Percentiles rank a stretch among this genome's conserved stretches.
Evolutionary conservation across 2,888 invertebrate genomes (phyloP).

Genomic region (Tipula confusa): DNA sequence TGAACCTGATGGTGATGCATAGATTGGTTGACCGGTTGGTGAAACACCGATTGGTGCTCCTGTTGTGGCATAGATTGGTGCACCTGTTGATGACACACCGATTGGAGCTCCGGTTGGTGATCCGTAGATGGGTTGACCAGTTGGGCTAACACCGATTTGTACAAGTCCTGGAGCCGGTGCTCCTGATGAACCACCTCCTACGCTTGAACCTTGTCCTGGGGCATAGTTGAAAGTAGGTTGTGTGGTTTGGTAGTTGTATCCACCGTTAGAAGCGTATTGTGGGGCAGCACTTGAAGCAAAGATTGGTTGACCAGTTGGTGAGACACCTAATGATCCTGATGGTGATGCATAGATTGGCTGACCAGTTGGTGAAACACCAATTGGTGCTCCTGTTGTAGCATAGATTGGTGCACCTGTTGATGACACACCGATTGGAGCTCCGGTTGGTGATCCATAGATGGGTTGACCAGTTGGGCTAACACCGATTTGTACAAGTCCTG

Average conservation of each 20-base stretch:
- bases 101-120: not conserved
- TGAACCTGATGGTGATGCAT: conserved; percentile 32
- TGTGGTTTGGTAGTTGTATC: too few species aligned
- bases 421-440: not conserved
- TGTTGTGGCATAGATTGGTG: not conserved
- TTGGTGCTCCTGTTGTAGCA: not conserved
- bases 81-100: not conserved
- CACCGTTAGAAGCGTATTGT: too few species aligned
- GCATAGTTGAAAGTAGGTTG: too few species aligned
- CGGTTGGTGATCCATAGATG: not conserved
- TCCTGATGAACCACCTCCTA: too few species aligned
- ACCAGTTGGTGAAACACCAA: conserved; percentile 25
- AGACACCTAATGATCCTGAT: too few species aligned
- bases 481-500: not conserved
- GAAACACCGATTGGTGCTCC: not conserved
- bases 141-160: not conserved
- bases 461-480: conserved; percentile 27
- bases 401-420: conserved; percentile 5
- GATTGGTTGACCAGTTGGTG: too few species aligned
- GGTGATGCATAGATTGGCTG: not conserved
- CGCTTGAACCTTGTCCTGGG: too few species aligned
- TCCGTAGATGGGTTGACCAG: not conserved
- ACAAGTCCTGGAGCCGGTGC: not conserved
- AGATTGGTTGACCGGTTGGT: conserved; percentile 33
- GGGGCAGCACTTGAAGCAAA: too few species aligned